A percentile compares a stretch with the other conserved stretches of the same genome.
phyloP scores from a whole-genome alignment of 1,140 invertebrate genomes.

The Drosophila pandora region DNA sequence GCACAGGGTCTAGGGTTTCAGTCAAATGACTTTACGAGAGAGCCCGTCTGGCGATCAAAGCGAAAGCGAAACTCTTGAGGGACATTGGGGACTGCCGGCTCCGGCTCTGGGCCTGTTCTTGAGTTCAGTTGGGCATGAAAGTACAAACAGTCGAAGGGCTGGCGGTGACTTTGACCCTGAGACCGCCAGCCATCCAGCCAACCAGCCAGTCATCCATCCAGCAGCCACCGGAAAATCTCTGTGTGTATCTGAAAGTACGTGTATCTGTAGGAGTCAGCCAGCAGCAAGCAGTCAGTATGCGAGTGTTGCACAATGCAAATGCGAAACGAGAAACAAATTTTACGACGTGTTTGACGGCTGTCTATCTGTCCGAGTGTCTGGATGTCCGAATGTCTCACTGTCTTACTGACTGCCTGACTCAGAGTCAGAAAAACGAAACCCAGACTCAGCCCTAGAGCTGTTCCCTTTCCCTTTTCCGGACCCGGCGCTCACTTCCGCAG shows the following conservation, averaged over 20 bases:
- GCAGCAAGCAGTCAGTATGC: constrained; percentile 17
- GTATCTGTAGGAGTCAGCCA: constrained; percentile 20
- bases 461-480: constrained; percentile 6
- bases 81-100: constrained; percentile 26
- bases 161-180: constrained; percentile 78
- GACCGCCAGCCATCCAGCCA: constrained; percentile 12
- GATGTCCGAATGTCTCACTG: constrained; percentile 36
- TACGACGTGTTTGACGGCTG: constrained; percentile 79
- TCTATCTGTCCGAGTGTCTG: constrained; percentile 42
- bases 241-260: constrained; percentile 12
- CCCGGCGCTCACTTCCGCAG: constrained; percentile 64
- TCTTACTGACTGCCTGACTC: constrained; percentile 32
- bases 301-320: constrained; percentile 76
- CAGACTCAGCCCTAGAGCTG: no score
- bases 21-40: constrained; percentile 54
- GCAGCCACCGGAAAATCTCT: constrained; percentile 30
- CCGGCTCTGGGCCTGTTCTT: constrained; percentile 10
- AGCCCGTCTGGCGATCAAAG: constrained; percentile 50
- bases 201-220: no score
- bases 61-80: constrained; percentile 44
- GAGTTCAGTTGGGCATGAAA: constrained; percentile 60
- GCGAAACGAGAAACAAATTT: constrained; percentile 78
- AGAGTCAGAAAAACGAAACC: neutral
- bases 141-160: constrained; percentile 62
- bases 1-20: constrained; percentile 23